Evolutionary conservation across 2,888 invertebrate genomes (phyloP), one percentile per base, ranked within the genome.

Genomic region (Stegophylla sp.): DNA sequence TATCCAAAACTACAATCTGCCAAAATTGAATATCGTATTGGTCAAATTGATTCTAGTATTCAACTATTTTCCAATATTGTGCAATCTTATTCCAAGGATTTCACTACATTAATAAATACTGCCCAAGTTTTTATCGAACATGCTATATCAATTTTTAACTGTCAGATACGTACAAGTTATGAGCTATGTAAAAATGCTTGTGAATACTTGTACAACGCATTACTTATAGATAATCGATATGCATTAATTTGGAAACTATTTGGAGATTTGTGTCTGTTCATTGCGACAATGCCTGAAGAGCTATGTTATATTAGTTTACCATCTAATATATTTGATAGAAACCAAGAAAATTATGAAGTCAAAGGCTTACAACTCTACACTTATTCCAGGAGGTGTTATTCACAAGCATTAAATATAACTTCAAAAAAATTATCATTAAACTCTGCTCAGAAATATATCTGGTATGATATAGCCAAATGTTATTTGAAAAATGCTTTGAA

Each of bases 381-480:
- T 17, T 79, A 61, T 41, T 79, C 79, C 13, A 56, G 79, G 9
- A 71, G 69, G 13, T 79, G 79, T 71, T 79, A 79, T 71, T 45
- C 79, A 28, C 79, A 71, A n/a, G 79, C 79, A 23, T 71, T 79
- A 61, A 69, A 63, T 59, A 23, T 61, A 15, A 63, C 48, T 17
- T 26, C 48, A 12, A 79, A 71, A 71, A 79, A 61, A n/a, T 7
- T 26, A 34, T 13, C 20, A 1, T 79, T 79, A 28, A 71, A 48
- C 23, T 1, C 59, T 20, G 61, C 61, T 12, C 79, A 79, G 61
- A 71, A 79, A n/a, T 63, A 79, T 51, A 59, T 79, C 0, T 79
- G 79, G 79, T 51, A 79, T n/a, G 79, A 79, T 61, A 48, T 79
- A 59, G 69, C 79, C 1, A 79, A 59, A 61, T 79, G 79, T 71